Evolutionary conservation across 1,140 invertebrate species (phyloP).

Genomic region (Cataglyphis hispanica): DNA sequence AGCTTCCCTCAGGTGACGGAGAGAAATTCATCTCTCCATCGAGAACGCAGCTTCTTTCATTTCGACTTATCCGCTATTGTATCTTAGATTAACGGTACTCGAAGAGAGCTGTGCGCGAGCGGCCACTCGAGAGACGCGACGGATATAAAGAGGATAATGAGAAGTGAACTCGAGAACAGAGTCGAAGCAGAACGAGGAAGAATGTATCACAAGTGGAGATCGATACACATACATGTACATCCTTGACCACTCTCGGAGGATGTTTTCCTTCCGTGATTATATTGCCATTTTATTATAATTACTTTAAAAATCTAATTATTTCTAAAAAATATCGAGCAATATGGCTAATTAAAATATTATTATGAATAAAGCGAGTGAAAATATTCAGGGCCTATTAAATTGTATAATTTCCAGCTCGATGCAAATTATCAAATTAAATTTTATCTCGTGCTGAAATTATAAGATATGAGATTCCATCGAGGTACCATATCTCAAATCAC

Average conservation of each 20-base stretch:
- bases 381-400: not conserved
- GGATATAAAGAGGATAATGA: constrained; percentile 56
- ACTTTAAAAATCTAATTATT: not conserved
- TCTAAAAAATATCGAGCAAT: not conserved
- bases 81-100: constrained; percentile 81
- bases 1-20: constrained; percentile 26
- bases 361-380: not conserved
- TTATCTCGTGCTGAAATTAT: not conserved
- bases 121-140: constrained; percentile 40
- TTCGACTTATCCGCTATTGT: constrained; percentile 76
- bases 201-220: not conserved
- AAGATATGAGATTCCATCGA: too few relatives aligned
- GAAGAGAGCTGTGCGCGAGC: constrained; percentile 54
- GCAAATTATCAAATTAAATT: constrained; percentile 4
- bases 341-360: not conserved
- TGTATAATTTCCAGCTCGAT: not conserved
- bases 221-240: not conserved
- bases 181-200: constrained; percentile 15
- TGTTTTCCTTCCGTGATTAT: not conserved
- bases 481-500: not conserved
- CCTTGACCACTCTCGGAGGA: not conserved
- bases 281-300: not conserved
- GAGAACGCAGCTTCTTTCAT: constrained; percentile 50
- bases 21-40: constrained; percentile 51
- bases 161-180: constrained; percentile 32